Evolutionary conservation across 2,888 invertebrate species (phyloP).

Genomic region (Hypercompe scribonia): DNA sequence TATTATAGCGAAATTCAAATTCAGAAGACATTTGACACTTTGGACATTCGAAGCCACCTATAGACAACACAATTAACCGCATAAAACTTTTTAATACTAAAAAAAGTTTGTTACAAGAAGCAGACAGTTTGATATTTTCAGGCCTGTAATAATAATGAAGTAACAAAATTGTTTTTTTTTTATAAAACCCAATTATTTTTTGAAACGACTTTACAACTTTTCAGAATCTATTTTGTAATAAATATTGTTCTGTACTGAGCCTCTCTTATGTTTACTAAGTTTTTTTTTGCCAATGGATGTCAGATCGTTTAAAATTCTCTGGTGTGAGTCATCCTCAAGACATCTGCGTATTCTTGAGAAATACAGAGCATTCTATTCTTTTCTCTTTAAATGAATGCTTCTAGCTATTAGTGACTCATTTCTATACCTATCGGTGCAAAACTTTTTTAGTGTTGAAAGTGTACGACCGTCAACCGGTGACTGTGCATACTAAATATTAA

Average conservation of each 20-base stretch:
- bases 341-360: neutral
- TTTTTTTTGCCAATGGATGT: neutral
- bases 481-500: no score
- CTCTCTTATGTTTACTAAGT: neutral
- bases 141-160: no score
- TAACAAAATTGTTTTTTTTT: no score
- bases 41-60: neutral
- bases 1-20: slow-evolving; percentile 10
- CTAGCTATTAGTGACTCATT: neutral
- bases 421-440: no score
- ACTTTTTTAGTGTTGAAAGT: no score
- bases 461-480: no score
- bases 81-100: neutral
- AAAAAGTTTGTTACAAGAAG: no score
- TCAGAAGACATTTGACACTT: neutral
- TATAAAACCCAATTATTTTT: neutral
- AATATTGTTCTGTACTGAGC: neutral
- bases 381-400: neutral
- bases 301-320: neutral
- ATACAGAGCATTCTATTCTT: neutral
- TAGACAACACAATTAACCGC: neutral
- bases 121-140: no score
- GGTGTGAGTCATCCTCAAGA: neutral
- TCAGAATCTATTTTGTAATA: neutral
- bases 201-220: neutral